These are phyloP conservation scores for Forbesichthys papilliferus DNA, from an alignment of 2,113 vertebrate genomes.

Conservation along the genomic window DNA sequence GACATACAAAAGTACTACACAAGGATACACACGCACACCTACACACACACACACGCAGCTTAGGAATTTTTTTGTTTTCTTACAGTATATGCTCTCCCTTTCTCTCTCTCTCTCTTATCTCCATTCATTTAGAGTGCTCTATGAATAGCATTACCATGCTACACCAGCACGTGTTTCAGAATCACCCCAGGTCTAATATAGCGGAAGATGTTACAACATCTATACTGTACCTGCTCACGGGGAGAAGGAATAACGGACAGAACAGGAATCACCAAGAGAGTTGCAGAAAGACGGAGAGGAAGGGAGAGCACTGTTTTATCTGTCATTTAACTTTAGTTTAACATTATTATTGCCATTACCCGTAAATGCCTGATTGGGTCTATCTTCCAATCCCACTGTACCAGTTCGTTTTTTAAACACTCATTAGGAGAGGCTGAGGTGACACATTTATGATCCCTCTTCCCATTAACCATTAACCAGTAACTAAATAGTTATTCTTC, in stretches of 20 bases:
- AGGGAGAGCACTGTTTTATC: slow-evolving; percentile 13
- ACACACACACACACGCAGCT: neutral
- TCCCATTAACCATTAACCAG: too few species aligned
- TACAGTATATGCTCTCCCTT: neutral
- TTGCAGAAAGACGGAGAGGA: neutral
- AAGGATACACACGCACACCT: slow-evolving; percentile 18
- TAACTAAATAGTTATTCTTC: neutral
- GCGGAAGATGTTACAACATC: slow-evolving; percentile 45
- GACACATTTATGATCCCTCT: neutral
- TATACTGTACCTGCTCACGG: slow-evolving; percentile 46
- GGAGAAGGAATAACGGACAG: slow-evolving; percentile 7
- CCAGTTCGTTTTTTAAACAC: slow-evolving; percentile 3
- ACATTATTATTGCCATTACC: neutral
- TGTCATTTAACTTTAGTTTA: neutral
- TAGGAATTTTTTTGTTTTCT: neutral
- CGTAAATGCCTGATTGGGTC: neutral
- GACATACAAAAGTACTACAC: slow-evolving; percentile 31
- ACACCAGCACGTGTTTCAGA: slow-evolving; percentile 26
- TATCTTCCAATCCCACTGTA: neutral
- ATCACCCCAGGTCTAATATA: slow-evolving; percentile 50
- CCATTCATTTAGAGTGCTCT: slow-evolving; percentile 59
- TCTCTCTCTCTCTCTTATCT: slow-evolving; percentile 22
- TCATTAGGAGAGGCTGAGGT: neutral
- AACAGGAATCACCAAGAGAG: neutral
- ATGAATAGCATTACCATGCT: slow-evolving; percentile 47